phyloP scores from a whole-genome alignment of 2,888 invertebrate species.

The Rotaria macrura region DNA sequence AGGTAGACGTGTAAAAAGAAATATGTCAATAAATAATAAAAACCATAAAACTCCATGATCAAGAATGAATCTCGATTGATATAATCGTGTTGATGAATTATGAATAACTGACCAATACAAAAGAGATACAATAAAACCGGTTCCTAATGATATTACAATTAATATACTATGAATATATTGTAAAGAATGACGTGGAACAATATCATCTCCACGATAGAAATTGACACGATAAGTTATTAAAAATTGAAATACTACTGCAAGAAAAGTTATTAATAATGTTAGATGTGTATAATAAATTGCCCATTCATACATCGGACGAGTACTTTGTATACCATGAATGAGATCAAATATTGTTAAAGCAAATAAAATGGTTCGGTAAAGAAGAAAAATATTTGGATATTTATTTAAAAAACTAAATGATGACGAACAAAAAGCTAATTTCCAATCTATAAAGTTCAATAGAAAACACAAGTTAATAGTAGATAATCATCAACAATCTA shows the following conservation, averaged over 20 bases:
- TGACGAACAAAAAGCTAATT: not conserved
- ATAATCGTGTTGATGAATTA: not conserved
- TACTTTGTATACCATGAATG: not conserved
- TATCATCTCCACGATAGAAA: not conserved
- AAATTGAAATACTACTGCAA: not conserved
- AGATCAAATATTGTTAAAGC: not conserved
- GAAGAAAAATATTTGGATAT: not conserved
- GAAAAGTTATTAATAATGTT: not conserved
- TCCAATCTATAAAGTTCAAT: not conserved
- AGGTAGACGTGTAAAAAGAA: not conserved
- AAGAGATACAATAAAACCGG: not conserved
- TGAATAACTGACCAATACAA: not conserved
- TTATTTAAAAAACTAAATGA: not conserved
- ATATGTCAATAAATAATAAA: not conserved
- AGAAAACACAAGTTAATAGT: not conserved
- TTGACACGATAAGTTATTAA: not conserved
- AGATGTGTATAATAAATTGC: not conserved
- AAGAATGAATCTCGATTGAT: not conserved
- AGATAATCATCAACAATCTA: not conserved
- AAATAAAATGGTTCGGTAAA: not conserved
- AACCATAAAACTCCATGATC: not conserved
- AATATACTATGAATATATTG: not conserved
- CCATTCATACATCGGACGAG: not conserved
- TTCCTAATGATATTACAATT: not conserved
- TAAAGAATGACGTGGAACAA: not conserved